Conservation (phyloP, 1,140 invertebrate genomes). For the Nylanderia fulva region DNA sequence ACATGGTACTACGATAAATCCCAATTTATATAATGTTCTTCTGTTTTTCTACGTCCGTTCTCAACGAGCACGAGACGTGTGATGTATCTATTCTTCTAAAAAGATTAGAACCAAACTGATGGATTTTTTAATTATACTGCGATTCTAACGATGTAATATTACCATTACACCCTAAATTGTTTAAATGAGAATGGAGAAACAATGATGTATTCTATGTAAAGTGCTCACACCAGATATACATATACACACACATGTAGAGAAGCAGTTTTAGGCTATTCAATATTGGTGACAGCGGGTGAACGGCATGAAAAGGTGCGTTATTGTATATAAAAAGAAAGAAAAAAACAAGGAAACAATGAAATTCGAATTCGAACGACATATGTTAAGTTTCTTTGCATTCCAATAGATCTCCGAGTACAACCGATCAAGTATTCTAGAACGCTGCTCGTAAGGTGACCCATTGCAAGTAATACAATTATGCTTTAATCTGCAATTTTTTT, state of each 20-base stretch:
- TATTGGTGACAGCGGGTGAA: constrained; percentile 64
- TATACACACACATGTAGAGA: constrained; percentile 64
- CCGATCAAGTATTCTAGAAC: constrained; percentile 54
- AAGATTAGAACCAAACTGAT: constrained; percentile 65
- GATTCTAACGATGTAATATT: constrained; percentile 38
- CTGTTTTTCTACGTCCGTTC: constrained; percentile 9
- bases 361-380: constrained; percentile 76
- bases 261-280: constrained; percentile 74
- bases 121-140: constrained; percentile 65
- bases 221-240: constrained; percentile 68
- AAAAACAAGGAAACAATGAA: constrained; percentile 77
- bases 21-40: constrained; percentile 3
- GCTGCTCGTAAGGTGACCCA: constrained; percentile 14
- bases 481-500: not conserved
- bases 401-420: constrained; percentile 75
- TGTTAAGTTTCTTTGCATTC: constrained; percentile 79
- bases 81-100: constrained; percentile 24
- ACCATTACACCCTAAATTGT: constrained; percentile 56
- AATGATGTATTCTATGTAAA: constrained; percentile 69
- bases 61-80: not conserved
- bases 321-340: constrained; percentile 77
- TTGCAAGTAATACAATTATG: constrained; percentile 5
- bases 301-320: constrained; percentile 70
- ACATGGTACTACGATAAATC: constrained; percentile 6
- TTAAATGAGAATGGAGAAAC: constrained; percentile 43